phyloP scores from a whole-genome alignment of 2,113 vertebrate genomes.

The Entosphenus tridentatus region DNA sequence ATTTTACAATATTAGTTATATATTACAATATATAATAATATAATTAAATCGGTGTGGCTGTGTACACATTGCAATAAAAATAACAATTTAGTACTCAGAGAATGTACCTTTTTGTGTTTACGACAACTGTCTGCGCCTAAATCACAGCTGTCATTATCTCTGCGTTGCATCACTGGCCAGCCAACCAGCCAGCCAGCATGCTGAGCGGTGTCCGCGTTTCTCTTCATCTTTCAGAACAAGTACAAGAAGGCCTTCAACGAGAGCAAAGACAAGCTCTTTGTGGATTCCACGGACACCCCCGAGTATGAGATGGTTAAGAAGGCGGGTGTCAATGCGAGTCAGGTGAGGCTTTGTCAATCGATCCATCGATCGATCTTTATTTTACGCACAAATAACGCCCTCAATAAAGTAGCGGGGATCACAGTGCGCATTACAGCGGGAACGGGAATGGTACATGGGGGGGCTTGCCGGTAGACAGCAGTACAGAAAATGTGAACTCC shows the following conservation, averaged over 20 bases:
- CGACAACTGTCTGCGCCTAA: no score
- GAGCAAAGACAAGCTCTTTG: constrained; percentile 79
- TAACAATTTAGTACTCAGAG: not conserved
- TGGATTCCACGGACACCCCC: constrained; percentile 87
- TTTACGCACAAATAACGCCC: no score
- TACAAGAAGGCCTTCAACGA: constrained; percentile 59
- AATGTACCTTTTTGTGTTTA: not conserved
- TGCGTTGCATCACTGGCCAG: not conserved
- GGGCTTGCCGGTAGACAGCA: no score
- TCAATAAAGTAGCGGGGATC: no score
- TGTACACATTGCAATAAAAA: not conserved
- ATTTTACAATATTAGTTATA: no score
- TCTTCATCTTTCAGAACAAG: constrained; percentile 34
- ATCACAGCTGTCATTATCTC: no score
- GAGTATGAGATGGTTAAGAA: constrained; percentile 55
- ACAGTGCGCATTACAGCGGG: no score
- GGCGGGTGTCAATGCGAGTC: constrained; percentile 36
- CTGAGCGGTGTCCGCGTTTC: not conserved
- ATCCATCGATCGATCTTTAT: no score
- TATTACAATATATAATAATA: no score
- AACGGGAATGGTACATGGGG: no score
- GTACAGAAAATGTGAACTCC: no score
- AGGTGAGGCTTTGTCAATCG: constrained; percentile 24
- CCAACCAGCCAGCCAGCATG: not conserved
- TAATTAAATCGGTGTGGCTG: no score